Evolutionary conservation across 2,797 vertebrate species (phyloP), one percentile per base, ranked within the genome.

Genomic region (Lacerta bilineata): DNA sequence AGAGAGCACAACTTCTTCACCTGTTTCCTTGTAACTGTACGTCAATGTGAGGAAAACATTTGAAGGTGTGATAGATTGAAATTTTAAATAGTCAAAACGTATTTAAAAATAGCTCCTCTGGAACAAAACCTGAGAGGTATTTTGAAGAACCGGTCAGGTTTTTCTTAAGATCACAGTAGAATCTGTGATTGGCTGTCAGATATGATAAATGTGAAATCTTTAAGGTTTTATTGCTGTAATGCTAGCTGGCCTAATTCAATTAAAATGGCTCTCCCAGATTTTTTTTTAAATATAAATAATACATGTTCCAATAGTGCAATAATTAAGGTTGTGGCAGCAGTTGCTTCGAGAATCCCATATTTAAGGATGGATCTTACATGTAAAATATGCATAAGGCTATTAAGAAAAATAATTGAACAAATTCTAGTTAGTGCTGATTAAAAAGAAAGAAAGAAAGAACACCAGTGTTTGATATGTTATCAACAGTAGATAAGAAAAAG

Each of bases 141-240:
- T 95, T 95, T 90, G 91, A 93, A 91, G 80, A 93, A 83, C 94
- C 91, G 95, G 94, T 96, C 95, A 95, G 93, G 94, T 96, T 97
- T 97, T 93, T 96, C 97, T 97, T 96, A 94, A 94, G 91, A 93
- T 92, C 95, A 90, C 55, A 91, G 93, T 94, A 95, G 94, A 93
- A 81, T 95, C 91, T 96, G 94, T 97, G 96, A 97, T 94, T 97
- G 96, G 89, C 91, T 97, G 96, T 97, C 97, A 97, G 87, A 93
- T 95, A 91, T 97, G 95, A 97, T 96, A 96, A 97, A 97, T 97
- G 95, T 91, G 94, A 97, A 97, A 97, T 97, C 95, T 96, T 96
- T 97, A 95, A 95, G 91, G 95, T 95, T 96, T 97, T 97, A 97
- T 96, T 96, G 95, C 95, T 95, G 93, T 94, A 95, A 88, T 95